A percentile compares a stretch with the other conserved stretches of the same genome.
phyloP scores from a whole-genome alignment of 2,888 invertebrate species.

The Artemia sinica region DNA sequence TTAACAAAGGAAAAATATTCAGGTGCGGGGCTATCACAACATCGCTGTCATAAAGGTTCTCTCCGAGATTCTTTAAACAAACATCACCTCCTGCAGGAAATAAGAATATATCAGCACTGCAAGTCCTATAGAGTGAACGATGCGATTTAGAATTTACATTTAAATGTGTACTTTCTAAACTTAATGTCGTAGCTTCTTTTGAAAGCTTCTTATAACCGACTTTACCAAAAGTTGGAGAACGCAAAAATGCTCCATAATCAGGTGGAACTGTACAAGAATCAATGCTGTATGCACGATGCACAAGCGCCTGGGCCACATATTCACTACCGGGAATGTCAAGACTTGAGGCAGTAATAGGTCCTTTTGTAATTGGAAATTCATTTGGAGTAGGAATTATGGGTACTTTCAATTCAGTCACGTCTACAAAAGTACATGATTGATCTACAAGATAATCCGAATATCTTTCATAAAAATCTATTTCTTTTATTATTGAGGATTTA shows the following conservation, averaged over 20 bases:
- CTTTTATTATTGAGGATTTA: background rate
- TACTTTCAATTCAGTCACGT: background rate
- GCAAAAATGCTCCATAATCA: background rate
- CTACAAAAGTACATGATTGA: background rate
- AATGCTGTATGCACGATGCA: background rate
- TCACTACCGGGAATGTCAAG: background rate
- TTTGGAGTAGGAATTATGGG: background rate
- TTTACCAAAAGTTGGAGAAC: no score
- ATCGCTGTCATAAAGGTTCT: no score
- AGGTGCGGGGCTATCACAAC: no score
- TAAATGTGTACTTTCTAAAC: background rate
- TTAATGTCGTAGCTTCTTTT: background rate
- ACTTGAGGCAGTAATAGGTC: background rate
- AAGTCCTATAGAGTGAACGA: background rate
- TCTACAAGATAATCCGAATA: background rate
- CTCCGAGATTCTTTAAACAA: no score
- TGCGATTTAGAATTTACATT: background rate
- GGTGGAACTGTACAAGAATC: background rate
- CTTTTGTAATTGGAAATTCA: background rate
- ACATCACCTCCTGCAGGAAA: background rate
- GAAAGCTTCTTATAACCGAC: no score
- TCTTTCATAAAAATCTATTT: background rate
- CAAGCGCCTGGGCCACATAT: background rate
- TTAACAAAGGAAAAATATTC: no score
- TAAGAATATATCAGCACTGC: constrained; percentile 9